Evolutionary conservation across 2,113 vertebrate genomes (phyloP).

Genomic region (Myanophis thanlyinensis): DNA sequence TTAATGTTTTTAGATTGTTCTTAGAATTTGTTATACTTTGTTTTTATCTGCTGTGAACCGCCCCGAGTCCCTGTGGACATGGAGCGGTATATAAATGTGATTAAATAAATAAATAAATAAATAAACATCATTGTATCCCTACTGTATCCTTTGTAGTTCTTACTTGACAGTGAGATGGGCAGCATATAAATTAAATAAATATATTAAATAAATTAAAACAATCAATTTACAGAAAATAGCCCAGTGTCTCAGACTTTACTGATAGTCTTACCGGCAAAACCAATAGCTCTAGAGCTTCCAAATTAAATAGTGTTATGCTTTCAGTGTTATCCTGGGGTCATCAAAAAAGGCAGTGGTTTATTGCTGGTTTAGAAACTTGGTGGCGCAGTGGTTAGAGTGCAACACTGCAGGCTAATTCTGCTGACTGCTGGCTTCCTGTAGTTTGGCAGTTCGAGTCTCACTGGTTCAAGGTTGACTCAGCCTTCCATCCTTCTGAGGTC

Average conservation of each 20-base stretch:
- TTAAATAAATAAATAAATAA: no score
- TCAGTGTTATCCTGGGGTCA: not conserved
- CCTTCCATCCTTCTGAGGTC: no score
- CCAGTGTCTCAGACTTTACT: not conserved
- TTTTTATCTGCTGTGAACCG: no score
- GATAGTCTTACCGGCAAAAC: not conserved
- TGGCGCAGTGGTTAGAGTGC: no score
- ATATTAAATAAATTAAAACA: not conserved
- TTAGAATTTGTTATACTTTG: no score
- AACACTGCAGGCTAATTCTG: no score
- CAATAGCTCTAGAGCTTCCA: not conserved
- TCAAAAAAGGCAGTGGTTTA: not conserved
- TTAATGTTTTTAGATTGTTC: no score
- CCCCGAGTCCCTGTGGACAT: no score
- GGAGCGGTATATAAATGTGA: no score
- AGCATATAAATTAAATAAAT: not conserved
- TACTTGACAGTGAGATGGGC: not conserved
- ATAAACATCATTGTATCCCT: not conserved
- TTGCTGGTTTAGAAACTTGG: not conserved
- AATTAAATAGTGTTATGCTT: not conserved
- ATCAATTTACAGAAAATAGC: not conserved
- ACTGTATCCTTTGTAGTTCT: not conserved
- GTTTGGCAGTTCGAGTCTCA: no score
- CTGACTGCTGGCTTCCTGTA: no score
- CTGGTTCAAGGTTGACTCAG: no score